A percentile compares a stretch with the other conserved stretches of the same genome.
phyloP scores from a whole-genome alignment of 2,113 vertebrate genomes.

The Ellobius talpinus region DNA sequence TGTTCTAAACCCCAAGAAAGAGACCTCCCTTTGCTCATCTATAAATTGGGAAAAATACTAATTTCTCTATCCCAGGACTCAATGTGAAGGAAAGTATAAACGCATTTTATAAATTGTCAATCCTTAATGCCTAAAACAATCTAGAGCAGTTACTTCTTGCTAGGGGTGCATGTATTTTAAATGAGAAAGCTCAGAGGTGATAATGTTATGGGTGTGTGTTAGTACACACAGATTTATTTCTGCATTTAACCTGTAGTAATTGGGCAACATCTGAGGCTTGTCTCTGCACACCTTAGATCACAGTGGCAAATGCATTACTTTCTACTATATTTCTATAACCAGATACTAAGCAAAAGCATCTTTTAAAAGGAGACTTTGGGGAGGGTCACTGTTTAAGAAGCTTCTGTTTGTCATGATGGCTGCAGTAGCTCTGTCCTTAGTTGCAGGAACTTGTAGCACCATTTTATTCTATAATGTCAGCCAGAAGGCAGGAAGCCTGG shows the following conservation, averaged over 20 bases:
- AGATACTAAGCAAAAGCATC: background rate
- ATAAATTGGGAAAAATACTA: background rate
- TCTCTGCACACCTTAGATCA: background rate
- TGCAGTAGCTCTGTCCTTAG: background rate
- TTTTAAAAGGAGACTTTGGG: background rate
- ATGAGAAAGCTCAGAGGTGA: background rate
- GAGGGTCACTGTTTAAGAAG: background rate
- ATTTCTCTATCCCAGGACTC: background rate
- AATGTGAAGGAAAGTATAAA: background rate
- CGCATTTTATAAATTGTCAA: background rate
- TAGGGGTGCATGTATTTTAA: background rate
- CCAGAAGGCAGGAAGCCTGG: background rate
- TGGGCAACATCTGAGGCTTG: background rate
- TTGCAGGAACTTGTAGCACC: background rate
- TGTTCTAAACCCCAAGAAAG: background rate
- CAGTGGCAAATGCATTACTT: background rate
- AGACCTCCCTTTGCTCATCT: background rate
- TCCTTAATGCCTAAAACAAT: background rate
- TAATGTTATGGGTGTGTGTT: background rate
- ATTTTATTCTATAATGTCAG: background rate
- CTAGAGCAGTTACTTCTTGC: background rate
- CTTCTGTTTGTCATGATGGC: background rate
- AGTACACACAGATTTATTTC: background rate
- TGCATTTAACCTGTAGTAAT: background rate
- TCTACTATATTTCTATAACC: background rate